Conservation (phyloP, 2,113 vertebrate species). For the Eretmochelys imbricata region DNA sequence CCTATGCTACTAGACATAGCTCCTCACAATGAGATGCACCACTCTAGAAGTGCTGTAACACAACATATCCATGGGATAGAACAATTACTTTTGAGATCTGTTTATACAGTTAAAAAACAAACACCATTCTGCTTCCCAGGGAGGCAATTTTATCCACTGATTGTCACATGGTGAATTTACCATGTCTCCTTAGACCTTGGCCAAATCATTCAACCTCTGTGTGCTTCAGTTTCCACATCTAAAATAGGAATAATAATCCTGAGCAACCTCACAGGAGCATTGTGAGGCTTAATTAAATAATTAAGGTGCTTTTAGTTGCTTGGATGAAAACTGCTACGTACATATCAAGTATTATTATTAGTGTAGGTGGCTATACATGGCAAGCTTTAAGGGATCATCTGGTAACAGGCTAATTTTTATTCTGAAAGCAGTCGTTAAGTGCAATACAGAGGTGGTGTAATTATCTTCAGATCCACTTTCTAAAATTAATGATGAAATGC, state of each 20-base stretch:
- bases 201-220: neutral
- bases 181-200: neutral
- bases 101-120: neutral
- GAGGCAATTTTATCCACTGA: neutral
- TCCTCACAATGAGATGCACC: neutral
- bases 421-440: conserved; percentile 60
- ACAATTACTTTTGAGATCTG: neutral
- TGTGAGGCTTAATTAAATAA: conserved; percentile 72
- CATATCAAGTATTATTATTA: conserved; percentile 67
- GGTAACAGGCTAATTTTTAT: conserved; percentile 69
- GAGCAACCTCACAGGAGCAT: conserved; percentile 50
- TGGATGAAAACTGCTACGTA: conserved; percentile 51
- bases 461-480: conserved; percentile 72
- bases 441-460: conserved; percentile 68
- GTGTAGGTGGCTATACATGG: conserved; percentile 57
- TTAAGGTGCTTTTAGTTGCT: conserved; percentile 52
- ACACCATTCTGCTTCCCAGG: neutral
- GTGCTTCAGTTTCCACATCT: neutral
- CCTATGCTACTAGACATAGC: neutral
- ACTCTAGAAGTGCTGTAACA: neutral
- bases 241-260: conserved; percentile 55
- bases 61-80: neutral
- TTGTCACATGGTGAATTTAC: neutral
- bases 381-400: conserved; percentile 58
- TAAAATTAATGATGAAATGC: conserved; percentile 71